A percentile compares a stretch with the other conserved stretches of the same genome.
These are phyloP conservation scores for Alcedo atthis DNA, from an alignment of 2,797 vertebrate species.

Conservation along the genomic window DNA sequence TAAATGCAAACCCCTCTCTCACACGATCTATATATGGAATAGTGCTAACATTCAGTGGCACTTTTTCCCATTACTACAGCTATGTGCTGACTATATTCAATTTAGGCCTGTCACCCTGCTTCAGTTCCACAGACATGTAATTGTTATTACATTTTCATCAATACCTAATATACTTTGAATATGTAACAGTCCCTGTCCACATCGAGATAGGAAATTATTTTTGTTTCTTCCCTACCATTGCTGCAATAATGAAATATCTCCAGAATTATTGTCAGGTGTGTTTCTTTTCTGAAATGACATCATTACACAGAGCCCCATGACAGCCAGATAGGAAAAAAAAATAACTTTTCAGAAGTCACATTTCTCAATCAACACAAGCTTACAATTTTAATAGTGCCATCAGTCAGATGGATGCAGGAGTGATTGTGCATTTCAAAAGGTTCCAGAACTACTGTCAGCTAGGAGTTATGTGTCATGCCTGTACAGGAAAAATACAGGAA, in stretches of 20 bases:
- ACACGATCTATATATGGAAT: neutral
- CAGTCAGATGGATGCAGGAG: conserved; percentile 30
- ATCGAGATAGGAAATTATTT: conserved; percentile 2
- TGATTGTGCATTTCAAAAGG: conserved; percentile 32
- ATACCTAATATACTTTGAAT: conserved; percentile 37
- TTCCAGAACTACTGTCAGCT: conserved; percentile 39
- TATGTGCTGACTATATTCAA: neutral
- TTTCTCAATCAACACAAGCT: conserved; percentile 28
- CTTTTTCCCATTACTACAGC: neutral
- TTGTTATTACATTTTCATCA: conserved; percentile 31
- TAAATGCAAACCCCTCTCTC: neutral
- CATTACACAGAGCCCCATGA: neutral
- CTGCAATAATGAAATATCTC: conserved; percentile 28
- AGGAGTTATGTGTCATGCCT: conserved; percentile 11
- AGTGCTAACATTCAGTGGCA: neutral
- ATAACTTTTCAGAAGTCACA: conserved; percentile 28
- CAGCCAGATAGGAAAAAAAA: conserved; percentile 27
- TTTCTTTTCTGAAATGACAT: conserved; percentile 37
- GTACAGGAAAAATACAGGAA: conserved; percentile 18
- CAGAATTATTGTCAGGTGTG: conserved; percentile 13
- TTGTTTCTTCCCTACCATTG: conserved; percentile 1
- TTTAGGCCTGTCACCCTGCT: neutral
- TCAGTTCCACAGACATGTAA: conserved; percentile 3
- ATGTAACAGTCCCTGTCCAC: conserved; percentile 1
- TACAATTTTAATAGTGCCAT: conserved; percentile 43